These are phyloP conservation scores for Palloptera scutellata DNA, from an alignment of 2,888 invertebrate genomes.

Conservation along the genomic window DNA sequence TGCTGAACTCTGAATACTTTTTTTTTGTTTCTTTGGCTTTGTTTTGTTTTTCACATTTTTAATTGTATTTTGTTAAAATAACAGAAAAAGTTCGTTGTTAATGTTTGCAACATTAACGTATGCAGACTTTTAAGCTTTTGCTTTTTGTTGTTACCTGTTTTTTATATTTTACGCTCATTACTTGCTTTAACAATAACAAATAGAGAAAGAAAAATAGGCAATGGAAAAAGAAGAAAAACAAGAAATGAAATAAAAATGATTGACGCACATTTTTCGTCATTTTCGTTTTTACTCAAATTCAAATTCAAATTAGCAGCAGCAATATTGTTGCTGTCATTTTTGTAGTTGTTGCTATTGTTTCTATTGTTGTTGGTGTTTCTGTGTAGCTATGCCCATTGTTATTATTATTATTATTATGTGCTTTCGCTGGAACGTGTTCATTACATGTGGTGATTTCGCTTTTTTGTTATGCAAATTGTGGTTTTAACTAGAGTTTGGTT, in stretches of 20 bases:
- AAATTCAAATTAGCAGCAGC: constrained; percentile 6
- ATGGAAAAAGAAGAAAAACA: not conserved
- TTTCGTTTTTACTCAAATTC: not conserved
- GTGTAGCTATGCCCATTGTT: not conserved
- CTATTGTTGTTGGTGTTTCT: not conserved
- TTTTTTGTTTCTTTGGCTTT: too few relatives aligned
- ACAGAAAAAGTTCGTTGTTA: too few relatives aligned
- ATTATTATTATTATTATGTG: not conserved
- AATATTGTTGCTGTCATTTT: not conserved
- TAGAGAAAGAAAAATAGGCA: not conserved
- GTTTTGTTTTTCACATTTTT: too few relatives aligned
- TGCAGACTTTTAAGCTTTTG: too few relatives aligned
- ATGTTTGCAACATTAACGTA: too few relatives aligned
- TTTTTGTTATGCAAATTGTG: constrained; percentile 23
- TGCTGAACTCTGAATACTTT: not conserved
- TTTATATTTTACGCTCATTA: not conserved
- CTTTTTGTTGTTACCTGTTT: not conserved
- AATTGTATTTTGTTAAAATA: too few relatives aligned
- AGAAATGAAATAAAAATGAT: constrained; percentile 1
- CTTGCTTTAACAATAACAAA: not conserved
- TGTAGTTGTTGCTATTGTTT: not conserved
- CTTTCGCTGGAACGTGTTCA: constrained; percentile 17
- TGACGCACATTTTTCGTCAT: not conserved
- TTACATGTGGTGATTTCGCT: constrained; percentile 13
- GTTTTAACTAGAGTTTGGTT: not conserved